These are phyloP conservation scores for Platyrinchus mystaceus DNA, from an alignment of 2,797 vertebrate species.

Conservation along the genomic window DNA sequence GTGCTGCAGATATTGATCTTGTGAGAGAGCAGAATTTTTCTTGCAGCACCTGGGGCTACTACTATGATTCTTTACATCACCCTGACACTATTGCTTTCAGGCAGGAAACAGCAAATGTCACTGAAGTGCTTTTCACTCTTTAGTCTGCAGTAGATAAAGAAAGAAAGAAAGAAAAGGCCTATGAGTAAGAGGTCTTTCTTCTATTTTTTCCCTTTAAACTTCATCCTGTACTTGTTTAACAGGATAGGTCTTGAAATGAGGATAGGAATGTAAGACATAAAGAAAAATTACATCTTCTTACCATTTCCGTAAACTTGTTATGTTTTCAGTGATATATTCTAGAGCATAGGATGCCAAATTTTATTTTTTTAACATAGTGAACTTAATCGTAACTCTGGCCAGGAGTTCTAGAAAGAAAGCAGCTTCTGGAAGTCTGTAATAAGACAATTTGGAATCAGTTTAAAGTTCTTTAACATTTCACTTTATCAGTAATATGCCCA, in stretches of 20 bases:
- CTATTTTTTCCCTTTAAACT: neutral
- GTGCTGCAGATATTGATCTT: conserved; percentile 33
- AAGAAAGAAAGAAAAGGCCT: neutral
- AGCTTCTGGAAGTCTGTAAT: neutral
- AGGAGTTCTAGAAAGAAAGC: neutral
- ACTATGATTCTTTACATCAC: neutral
- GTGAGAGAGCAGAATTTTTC: neutral
- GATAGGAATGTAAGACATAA: neutral
- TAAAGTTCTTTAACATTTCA: neutral
- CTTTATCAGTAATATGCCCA: neutral
- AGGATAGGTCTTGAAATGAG: neutral
- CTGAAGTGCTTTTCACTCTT: neutral
- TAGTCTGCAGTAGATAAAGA: neutral
- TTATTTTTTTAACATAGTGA: neutral
- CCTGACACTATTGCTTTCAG: conserved; percentile 3
- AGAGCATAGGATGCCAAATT: neutral
- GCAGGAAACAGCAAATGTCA: conserved; percentile 5
- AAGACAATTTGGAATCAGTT: neutral
- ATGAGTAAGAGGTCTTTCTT: neutral
- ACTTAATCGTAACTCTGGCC: neutral
- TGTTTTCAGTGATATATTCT: neutral
- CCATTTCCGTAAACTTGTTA: neutral
- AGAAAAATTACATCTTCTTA: neutral
- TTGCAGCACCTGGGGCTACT: neutral
- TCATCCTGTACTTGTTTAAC: neutral